These are phyloP conservation scores for Trichechus manatus DNA, from an alignment of 2,113 vertebrate species.

Conservation along the genomic window DNA sequence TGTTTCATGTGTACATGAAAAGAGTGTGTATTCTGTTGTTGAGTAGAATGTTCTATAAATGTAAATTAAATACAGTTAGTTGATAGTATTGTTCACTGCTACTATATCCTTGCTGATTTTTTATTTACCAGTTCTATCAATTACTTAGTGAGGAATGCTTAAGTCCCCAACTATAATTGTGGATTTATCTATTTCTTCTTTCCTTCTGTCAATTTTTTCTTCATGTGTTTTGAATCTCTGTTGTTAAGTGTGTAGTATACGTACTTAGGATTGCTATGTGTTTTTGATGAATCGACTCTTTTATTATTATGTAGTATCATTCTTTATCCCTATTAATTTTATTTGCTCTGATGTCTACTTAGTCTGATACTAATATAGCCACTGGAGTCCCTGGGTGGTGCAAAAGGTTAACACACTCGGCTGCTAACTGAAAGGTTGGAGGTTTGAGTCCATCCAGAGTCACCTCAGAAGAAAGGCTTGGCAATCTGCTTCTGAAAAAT, in stretches of 20 bases:
- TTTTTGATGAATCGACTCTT: neutral
- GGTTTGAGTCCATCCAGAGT: too few species aligned
- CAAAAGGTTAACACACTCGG: too few species aligned
- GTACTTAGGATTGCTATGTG: neutral
- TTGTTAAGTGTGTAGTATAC: neutral
- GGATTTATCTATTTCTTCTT: too few species aligned
- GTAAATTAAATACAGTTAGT: too few species aligned
- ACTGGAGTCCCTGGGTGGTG: neutral
- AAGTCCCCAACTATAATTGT: neutral
- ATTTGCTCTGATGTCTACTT: neutral
- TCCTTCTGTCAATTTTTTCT: neutral
- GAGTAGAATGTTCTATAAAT: too few species aligned
- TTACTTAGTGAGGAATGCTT: neutral
- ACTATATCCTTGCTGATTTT: neutral
- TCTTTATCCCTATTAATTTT: neutral
- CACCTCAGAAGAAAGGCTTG: too few species aligned
- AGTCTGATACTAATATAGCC: too few species aligned
- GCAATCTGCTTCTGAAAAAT: too few species aligned
- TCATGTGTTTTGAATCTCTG: neutral
- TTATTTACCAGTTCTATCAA: neutral
- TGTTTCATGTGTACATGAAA: neutral
- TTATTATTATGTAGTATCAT: too few species aligned
- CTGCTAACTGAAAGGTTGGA: too few species aligned
- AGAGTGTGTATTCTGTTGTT: neutral
- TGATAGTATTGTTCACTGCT: neutral